phyloP scores from a whole-genome alignment of 2,888 invertebrate species.

The Prostheceraeus crozeri region DNA sequence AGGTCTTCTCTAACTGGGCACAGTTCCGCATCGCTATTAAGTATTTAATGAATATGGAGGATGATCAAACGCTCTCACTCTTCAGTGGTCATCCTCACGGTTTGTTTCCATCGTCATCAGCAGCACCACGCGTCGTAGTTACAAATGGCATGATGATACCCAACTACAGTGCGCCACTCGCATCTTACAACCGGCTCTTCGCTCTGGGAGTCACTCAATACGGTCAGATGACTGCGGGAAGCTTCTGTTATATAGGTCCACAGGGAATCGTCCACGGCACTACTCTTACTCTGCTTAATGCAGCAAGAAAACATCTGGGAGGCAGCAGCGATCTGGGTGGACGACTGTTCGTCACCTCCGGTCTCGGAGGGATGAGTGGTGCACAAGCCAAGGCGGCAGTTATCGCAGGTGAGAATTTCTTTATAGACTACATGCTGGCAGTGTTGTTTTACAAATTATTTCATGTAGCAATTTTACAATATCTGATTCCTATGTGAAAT shows the following conservation, averaged over 20 bases:
- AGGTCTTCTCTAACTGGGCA: conserved; percentile 64
- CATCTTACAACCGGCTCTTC: conserved; percentile 62
- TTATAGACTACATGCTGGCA: too few species aligned
- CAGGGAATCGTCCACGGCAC: conserved; percentile 66
- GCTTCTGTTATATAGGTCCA: conserved; percentile 64
- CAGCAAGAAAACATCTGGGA: conserved; percentile 17
- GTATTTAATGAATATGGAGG: conserved; percentile 60
- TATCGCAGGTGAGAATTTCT: too few species aligned
- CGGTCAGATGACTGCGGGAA: conserved; percentile 65
- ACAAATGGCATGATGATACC: conserved; percentile 65
- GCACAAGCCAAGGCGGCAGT: conserved; percentile 56
- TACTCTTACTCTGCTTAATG: conserved; percentile 56
- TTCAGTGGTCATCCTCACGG: conserved; percentile 64
- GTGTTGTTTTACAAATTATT: too few species aligned
- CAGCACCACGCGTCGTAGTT: conserved; percentile 61
- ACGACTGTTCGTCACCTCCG: conserved; percentile 61
- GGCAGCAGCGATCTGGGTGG: background rate
- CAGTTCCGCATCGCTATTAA: conserved; percentile 63
- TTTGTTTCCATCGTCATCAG: conserved; percentile 59
- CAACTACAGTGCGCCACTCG: conserved; percentile 60
- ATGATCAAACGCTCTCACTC: conserved; percentile 62
- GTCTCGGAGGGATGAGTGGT: conserved; percentile 64
- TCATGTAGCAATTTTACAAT: too few species aligned
- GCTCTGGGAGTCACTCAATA: conserved; percentile 62
- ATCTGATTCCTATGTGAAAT: too few species aligned